Base-by-base conservation (phyloP, 2,888 invertebrate genomes). In the Himalopsyche japonica region DNA sequence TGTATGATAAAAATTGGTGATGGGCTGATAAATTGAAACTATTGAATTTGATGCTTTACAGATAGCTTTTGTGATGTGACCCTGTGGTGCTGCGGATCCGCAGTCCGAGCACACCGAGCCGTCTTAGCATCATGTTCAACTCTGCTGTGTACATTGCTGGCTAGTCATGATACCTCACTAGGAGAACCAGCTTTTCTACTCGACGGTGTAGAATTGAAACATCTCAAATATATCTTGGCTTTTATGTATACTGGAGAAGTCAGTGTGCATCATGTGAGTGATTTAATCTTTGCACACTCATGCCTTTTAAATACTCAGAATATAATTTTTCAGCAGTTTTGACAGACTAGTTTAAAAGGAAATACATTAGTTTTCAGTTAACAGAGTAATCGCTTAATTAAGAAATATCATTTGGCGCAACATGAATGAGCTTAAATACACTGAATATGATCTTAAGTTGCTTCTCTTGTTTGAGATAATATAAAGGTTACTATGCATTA, bases 211-310 rank as follows among this genome's bases (percentile, higher is more conserved):
- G 91, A 92, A 82, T 92, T 92, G 0, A 86, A 88, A 0, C 92
- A 92, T 81, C 95, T 98, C 88, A 95, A 95, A 90, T 97, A 97
- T 86, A 93, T 98, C 87, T 96, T 98, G 82, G 97, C 97, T 90
- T 98, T 98, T 90, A 98, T 98, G 98, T 98, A 98, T 91, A 97
- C 97, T 89, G 98, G 98, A 87, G 98, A 98, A 92, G 98, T 98
- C 90, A 97, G 97, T 91, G 97, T 98, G 84, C 97, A 97, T 89
- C 97, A 97, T 92, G 97, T 97, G 90, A 95, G 96, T 94, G 88
- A 32, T 7, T 15, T 43, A 43, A 15, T 15, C 37, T 37, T 37
- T 37, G 37, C 8, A 37, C 10, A 20, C 2, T 1, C 20, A 15
- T 43, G 15, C 7, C 43, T 43, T 15, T 3, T 43, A 0, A 15